Base-by-base conservation (phyloP, 2,113 vertebrate species). In the Xenus cinereus region DNA sequence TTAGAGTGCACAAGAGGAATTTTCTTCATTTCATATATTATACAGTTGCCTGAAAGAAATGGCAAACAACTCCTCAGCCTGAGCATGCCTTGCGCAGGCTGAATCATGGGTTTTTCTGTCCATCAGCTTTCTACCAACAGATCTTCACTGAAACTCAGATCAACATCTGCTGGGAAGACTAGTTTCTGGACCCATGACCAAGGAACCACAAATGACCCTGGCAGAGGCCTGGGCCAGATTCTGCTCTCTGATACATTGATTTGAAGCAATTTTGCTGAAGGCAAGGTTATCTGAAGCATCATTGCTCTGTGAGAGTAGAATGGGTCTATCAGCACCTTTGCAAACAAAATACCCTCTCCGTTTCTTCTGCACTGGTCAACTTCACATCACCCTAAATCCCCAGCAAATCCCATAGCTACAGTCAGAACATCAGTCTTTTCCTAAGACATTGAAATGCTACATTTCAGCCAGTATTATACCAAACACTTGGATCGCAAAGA, bases 11-110 rank as follows among this genome's bases (percentile, higher is more conserved):
- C 83, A 90, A 74, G 83, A 94, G 76, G 92, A 90, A 89, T 95
- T 95, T 89, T 92, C 48, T 78, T 93, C 80, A 72, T 94, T 95
- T 87, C 92, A 87, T 95, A 30, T 88, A 86, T 94, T 94, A 92
- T 80, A 60, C 85, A 93, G 51, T 90, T 87, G 86, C 75, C 89
- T 93, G 92, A 93, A 96, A 95, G 86, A 89, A 94, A 92, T 46
- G 71, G 90, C 92, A 97, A 97, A 92, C 77, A 95, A 32, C 48
- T 66, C 43, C 50, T 82, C 69, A 87, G 93, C 24, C 45, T n/a
- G 14, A 87, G 33, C 53, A 17, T 16, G 72, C 57, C 68, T 87
- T 72, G 22, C 1, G 2, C 28, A 32, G 48, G 24, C 48, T 56
- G 27, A 51, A 7, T 30, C 45, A 30, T 69, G 26, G 4, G 30